phyloP scores from a whole-genome alignment of 2,113 vertebrate species.

The Tauraco erythrolophus region DNA sequence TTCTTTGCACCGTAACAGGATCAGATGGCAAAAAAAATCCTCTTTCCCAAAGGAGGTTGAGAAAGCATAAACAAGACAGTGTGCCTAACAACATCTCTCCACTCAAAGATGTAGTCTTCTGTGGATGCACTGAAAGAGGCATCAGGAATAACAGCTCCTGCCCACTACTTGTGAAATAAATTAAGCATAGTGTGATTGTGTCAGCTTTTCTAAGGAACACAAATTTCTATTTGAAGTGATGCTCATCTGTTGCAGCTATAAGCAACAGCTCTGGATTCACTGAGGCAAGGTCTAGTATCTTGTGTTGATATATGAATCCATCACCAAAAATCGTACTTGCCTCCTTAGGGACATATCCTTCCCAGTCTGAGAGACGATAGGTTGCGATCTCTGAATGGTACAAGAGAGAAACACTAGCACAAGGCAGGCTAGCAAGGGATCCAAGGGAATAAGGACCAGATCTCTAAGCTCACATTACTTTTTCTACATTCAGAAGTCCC shows the following conservation, averaged over 20 bases:
- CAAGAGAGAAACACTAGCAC: neutral
- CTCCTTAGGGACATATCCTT: neutral
- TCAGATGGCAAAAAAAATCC: neutral
- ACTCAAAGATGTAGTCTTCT: neutral
- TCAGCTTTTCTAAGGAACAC: neutral
- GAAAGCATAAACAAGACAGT: neutral
- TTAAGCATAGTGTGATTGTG: neutral
- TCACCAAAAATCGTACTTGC: neutral
- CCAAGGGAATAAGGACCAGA: neutral
- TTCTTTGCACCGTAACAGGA: neutral
- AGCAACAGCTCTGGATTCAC: neutral
- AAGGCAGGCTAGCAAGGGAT: neutral
- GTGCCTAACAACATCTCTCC: neutral
- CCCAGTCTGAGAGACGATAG: rapidly evolving
- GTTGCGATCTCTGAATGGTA: neutral
- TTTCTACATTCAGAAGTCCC: neutral
- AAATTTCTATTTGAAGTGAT: neutral
- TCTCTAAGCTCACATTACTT: neutral
- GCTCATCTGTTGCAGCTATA: neutral
- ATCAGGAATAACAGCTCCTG: neutral
- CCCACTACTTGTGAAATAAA: neutral
- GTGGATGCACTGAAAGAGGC: rapidly evolving
- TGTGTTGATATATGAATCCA: neutral
- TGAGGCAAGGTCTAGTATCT: neutral
- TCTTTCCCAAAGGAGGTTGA: neutral